phyloP scores from a whole-genome alignment of 2,113 vertebrate species.

The Brachypodius melanocephalos region DNA sequence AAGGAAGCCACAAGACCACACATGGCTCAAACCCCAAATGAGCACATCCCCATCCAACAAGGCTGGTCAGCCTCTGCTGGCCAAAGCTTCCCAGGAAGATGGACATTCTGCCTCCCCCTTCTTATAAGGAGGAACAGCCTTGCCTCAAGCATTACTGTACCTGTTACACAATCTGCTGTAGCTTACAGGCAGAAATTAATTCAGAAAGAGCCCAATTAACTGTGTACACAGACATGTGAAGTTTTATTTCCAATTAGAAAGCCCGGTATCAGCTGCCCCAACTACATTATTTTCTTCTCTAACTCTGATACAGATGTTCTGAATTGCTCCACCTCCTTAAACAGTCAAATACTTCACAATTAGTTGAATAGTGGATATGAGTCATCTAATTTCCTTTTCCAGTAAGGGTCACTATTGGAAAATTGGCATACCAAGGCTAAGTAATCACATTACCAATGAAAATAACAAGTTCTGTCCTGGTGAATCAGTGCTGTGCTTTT shows the following conservation, averaged over 20 bases:
- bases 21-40: not conserved
- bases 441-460: not conserved
- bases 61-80: not conserved
- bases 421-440: slow-evolving; percentile 13
- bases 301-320: not conserved
- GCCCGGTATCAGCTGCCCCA: not conserved
- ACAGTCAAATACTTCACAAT: not conserved
- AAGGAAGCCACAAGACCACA: not conserved
- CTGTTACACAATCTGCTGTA: not conserved
- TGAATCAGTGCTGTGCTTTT: not conserved
- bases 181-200: not conserved
- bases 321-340: not conserved
- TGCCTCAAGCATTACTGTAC: not conserved
- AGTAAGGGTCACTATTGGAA: slow-evolving; percentile 1
- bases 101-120: not conserved
- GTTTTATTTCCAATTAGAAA: not conserved
- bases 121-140: not conserved
- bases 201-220: not conserved
- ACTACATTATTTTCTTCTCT: not conserved
- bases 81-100: not conserved
- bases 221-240: not conserved
- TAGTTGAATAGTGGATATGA: not conserved
- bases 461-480: not conserved
- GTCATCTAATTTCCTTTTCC: slow-evolving; percentile 44
- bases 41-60: not conserved